These are phyloP conservation scores for Mythimna albipuncta DNA, from an alignment of 2,888 invertebrate species.

Conservation along the genomic window DNA sequence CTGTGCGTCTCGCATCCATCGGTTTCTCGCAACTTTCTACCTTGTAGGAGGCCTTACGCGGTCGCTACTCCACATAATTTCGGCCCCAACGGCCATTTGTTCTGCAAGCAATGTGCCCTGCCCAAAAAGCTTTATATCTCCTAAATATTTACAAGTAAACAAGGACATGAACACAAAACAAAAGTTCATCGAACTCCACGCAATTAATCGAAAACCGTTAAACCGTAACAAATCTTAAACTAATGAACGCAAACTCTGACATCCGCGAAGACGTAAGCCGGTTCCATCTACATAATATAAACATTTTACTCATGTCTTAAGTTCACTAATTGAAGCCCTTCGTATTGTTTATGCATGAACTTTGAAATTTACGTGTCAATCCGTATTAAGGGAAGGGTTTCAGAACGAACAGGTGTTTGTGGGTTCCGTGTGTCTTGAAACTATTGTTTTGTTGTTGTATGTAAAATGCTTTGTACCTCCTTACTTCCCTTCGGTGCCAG, in stretches of 20 bases:
- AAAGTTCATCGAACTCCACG: not conserved
- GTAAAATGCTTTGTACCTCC: too few species aligned
- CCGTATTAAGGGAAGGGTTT: slow-evolving; percentile 69
- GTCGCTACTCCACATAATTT: too few species aligned
- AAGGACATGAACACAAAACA: not conserved
- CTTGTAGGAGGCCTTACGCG: too few species aligned
- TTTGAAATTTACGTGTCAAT: slow-evolving; percentile 77
- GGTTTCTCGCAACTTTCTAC: too few species aligned
- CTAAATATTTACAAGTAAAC: too few species aligned
- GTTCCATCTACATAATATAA: slow-evolving; percentile 58
- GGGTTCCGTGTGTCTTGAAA: slow-evolving; percentile 41
- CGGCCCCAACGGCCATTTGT: too few species aligned
- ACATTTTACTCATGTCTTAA: slow-evolving; percentile 69
- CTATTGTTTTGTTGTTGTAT: slow-evolving; percentile 15
- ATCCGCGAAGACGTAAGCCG: slow-evolving; percentile 40
- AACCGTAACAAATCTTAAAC: slow-evolving; percentile 39
- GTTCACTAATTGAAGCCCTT: slow-evolving; percentile 72
- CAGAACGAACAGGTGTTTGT: slow-evolving; percentile 62
- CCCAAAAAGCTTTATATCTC: too few species aligned
- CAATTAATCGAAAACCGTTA: slow-evolving; percentile 11
- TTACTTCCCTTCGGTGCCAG: too few species aligned
- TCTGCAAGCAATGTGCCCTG: too few species aligned
- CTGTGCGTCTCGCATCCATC: too few species aligned
- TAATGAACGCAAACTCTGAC: slow-evolving; percentile 42
- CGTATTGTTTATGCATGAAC: slow-evolving; percentile 78